Evolutionary conservation across 2,113 vertebrate genomes (phyloP), one percentile per base, ranked within the genome.

Genomic region (Vombatus ursinus): DNA sequence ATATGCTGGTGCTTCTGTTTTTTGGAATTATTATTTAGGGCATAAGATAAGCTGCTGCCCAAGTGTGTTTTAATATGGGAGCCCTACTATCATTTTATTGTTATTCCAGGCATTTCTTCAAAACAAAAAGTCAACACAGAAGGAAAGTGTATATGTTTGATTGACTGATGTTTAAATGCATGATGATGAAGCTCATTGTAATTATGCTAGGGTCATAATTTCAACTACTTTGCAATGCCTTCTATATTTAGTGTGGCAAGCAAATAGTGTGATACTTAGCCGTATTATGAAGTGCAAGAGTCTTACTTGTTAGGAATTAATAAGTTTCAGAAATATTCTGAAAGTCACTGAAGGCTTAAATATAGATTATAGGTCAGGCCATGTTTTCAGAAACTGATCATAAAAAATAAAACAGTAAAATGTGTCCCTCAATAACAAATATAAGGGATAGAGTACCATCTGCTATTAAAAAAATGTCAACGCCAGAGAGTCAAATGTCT

Each of bases 231-330:
- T 97, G 11, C 52, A 96, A 48, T 97, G 51, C 61, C 89, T 97
- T 97, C 93, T 98, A 89, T 96, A 98, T 98, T 98, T 97, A 98
- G n/a, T 94, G 91, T 97, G 94, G 95, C 95, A 97, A 96, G 91
- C 94, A 97, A 97, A 96, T 26, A 84, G n/a, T 97, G 25, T 96
- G 98, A 97, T 91, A 96, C 89, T 96, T 61, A 97, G 28, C 49
- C 25, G 95, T 12, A 11, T 97, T 97, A 98, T 97, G 91, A 97
- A 98, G 92, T 96, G 93, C 47, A 97, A 96, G 31, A 97, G 7
- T 68, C 94, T 89, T 97, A 94, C 97, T 98, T 97, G 96, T 92
- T 97, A 84, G 77, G 95, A 90, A 97, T 97, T 98, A 98, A 98
- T 98, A 97, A 97, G 68, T 97, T 52, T 96, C 84, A 24, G 10